Evolutionary conservation across 2,113 vertebrate genomes (phyloP), one percentile per base, ranked within the genome.

Genomic region (Micronisus gabar): DNA sequence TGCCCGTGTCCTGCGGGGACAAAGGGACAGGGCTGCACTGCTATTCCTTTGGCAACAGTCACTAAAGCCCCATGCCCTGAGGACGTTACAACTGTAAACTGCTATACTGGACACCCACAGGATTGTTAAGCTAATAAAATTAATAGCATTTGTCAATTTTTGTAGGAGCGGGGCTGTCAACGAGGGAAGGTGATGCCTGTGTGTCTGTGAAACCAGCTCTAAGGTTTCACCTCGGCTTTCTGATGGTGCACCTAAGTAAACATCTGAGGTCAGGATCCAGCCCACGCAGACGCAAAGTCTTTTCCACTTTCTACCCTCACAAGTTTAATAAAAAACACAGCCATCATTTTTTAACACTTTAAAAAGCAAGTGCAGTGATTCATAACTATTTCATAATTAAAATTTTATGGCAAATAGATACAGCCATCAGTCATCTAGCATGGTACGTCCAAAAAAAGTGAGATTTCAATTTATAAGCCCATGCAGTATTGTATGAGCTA

Each of bases 331-430:
- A 89, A 78, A 45, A 79, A 78, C 86, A 88, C 78, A 70, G 32
- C 68, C 52, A 19, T 32, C 70, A 16, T 40, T 76, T 95, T 81
- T 63, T 55, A 74, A 89, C 73, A 47, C 55, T 76, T 92, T 38
- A 52, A 66, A 61, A 95, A 90, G 93, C 7, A 0, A 45, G 41
- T 8, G 50, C 80, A 30, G 71, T 48, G 85, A 88, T 87, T 76
- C 56, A 81, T 67, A 91, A 86, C 83, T 90, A 83, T 75, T 75
- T 81, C 78, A 71, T 89, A 93, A 95, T 93, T 95, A 91, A 90
- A 84, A 92, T 89, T 88, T 89, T 78, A 88, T 58, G 87, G 81
- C 92, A 96, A 94, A 71, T 81, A 38, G 86, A 62, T 76, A 40
- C 53, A 68, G 75, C 75, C 63, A 96, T 92, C 93, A 91, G 72